Conservation (phyloP, 2,888 invertebrate genomes). For the Ichneumon xanthorius region DNA sequence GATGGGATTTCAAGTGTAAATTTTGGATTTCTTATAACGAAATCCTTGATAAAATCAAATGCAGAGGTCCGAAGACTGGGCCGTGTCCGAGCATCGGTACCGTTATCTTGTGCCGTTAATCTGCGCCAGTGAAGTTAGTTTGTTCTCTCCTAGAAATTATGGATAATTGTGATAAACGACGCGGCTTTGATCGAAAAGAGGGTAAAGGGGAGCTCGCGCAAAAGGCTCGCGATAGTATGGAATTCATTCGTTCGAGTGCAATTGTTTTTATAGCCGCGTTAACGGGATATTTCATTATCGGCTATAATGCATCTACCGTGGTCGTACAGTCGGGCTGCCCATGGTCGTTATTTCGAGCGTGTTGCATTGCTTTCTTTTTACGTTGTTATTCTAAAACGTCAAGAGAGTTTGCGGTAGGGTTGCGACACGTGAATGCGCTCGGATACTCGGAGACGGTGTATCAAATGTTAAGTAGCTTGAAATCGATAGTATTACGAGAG, state of each 20-base stretch:
- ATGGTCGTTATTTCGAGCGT: conserved; percentile 50
- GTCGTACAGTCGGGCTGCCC: conserved; percentile 4
- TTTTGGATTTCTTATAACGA: too few species aligned
- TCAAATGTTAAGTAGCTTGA: conserved; percentile 41
- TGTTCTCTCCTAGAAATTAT: conserved; percentile 51
- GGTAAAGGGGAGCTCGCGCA: conserved; percentile 8
- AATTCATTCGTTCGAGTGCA: conserved; percentile 52
- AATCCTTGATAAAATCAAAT: neutral
- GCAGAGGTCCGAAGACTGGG: neutral
- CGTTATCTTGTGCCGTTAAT: conserved; percentile 44
- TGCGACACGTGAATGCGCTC: conserved; percentile 44
- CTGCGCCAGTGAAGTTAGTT: conserved; percentile 40
- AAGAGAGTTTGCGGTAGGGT: conserved; percentile 40
- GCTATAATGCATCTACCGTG: conserved; percentile 18
- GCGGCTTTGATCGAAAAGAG: conserved; percentile 61
- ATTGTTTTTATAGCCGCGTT: conserved; percentile 60
- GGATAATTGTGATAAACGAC: conserved; percentile 70
- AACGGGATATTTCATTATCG: conserved; percentile 66
- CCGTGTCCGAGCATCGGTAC: neutral
- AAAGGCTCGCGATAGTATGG: conserved; percentile 31
- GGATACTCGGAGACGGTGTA: conserved; percentile 24
- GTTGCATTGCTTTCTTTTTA: conserved; percentile 30
- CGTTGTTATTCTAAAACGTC: conserved; percentile 39
- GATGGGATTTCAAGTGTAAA: too few species aligned
- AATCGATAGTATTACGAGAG: conserved; percentile 37